Evolutionary conservation across 2,797 vertebrate species (phyloP).

Genomic region (Carapus acus): DNA sequence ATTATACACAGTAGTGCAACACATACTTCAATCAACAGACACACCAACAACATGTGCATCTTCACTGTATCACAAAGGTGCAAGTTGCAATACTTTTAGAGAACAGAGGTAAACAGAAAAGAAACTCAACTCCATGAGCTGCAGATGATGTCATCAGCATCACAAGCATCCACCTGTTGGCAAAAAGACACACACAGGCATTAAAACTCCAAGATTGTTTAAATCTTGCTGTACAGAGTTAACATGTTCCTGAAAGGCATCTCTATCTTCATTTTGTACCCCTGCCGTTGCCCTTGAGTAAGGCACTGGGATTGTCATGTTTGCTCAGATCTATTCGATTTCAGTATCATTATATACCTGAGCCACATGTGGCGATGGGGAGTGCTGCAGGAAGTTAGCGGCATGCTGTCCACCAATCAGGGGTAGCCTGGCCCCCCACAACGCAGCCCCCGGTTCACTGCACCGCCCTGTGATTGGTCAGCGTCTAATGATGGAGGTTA

Average conservation of each 20-base stretch:
- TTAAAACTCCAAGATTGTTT: too few relatives aligned
- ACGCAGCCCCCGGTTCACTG: constrained; percentile 13
- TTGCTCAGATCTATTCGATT: constrained; percentile 9
- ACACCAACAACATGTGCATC: too few relatives aligned
- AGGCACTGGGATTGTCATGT: too few relatives aligned
- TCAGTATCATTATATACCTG: constrained; percentile 30
- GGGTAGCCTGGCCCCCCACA: constrained; percentile 30
- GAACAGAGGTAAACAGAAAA: background rate
- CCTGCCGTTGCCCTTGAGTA: too few relatives aligned
- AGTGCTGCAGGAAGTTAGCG: constrained; percentile 29
- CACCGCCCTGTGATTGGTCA: constrained; percentile 33
- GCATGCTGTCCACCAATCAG: constrained; percentile 39
- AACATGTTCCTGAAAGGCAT: too few relatives aligned
- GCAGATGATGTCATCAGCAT: constrained; percentile 13
- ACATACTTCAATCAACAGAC: too few relatives aligned
- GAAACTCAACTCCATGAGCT: constrained; percentile 48
- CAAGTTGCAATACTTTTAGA: too few relatives aligned
- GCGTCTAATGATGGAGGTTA: constrained; percentile 24
- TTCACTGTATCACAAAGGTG: too few relatives aligned
- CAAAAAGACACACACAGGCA: background rate
- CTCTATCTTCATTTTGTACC: too few relatives aligned
- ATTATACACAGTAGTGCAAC: too few relatives aligned
- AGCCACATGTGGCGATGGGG: constrained; percentile 20
- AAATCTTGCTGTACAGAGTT: too few relatives aligned
- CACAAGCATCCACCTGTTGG: constrained; percentile 43